These are phyloP conservation scores for Drosophila rellima DNA, from an alignment of 2,888 invertebrate genomes.

Conservation along the genomic window DNA sequence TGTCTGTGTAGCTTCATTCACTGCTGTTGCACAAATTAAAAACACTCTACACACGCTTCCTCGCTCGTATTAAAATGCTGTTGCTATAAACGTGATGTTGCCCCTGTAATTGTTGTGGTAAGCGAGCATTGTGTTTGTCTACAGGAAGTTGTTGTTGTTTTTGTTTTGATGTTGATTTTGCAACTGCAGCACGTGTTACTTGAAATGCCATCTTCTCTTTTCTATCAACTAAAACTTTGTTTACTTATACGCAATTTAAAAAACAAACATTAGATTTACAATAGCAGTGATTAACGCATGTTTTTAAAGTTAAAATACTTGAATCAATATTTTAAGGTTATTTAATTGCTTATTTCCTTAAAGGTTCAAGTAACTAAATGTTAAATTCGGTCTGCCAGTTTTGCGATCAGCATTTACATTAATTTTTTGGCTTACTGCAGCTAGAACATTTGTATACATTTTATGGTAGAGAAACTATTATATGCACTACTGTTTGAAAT, in stretches of 20 bases:
- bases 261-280: constrained; percentile 14
- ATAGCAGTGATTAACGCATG: not conserved
- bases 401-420: not conserved
- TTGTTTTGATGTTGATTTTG: constrained; percentile 23
- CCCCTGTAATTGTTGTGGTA: constrained; percentile 60
- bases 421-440: not conserved
- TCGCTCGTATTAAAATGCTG: constrained; percentile 68
- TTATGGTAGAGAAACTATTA: not conserved
- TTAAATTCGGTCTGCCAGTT: not conserved
- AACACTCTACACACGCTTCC: constrained; percentile 49
- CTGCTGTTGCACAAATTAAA: constrained; percentile 68
- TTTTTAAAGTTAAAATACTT: not conserved
- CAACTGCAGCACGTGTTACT: constrained; percentile 48
- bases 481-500: too few relatives aligned
- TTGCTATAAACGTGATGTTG: constrained; percentile 66
- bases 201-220: constrained; percentile 24
- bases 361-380: not conserved
- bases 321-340: not conserved
- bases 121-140: constrained; percentile 9
- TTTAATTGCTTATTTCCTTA: not conserved
- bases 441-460: not conserved
- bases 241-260: constrained; percentile 2
- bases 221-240: constrained; percentile 14
- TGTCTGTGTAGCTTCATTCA: constrained; percentile 14
- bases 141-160: constrained; percentile 8